Evolutionary conservation across 2,797 vertebrate genomes (phyloP), one percentile per base, ranked within the genome.

Genomic region (Macropodus opercularis): DNA sequence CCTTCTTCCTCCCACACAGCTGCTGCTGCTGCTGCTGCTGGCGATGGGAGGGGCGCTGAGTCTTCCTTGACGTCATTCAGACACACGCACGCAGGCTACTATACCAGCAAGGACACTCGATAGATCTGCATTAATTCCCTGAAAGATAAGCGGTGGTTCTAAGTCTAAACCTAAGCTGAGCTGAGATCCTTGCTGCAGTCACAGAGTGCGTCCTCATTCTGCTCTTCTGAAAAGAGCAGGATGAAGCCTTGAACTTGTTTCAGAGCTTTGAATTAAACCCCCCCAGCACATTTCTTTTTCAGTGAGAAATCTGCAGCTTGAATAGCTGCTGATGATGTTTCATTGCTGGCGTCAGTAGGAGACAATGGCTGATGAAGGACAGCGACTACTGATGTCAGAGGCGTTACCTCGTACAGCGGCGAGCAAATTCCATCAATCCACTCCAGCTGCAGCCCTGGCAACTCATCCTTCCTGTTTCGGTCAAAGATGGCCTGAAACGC

Each of bases 391-490:
- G 69, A 81, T 72, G 81, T 78, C 75, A 69, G 54, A 69, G 63
- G 71, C 58, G 63, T 92, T 96, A 99, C 97, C 96, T 99, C 92
- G 60, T 98, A 99, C 55, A 98, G 74, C 39, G 97, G 98, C 49
- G 95, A 79, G 72, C 98, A 99, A 86, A 99, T 99, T 69, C 96
- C 95, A 75, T 99, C 96, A 70, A 98, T 99, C 98, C 98, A 99
- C 83, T 98, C 97, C 43, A 99, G 76, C 78, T 99, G 98, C 59
- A 99, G 79, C 48, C 95, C 93, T 8, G 98, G 98, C 83, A 99
- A 91, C 88, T 99, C 97, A n/a, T 99, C 96, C 86, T 99, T 99
- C 83, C 98, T 94, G 89, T 99, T 99, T 63, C 97, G 94, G 89
- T 99, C 98, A 89, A 99, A 99, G 89, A 99, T 99, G 52, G 98